Percentiles rank a stretch among this genome's conserved stretches.
Conservation (phyloP, 2,888 invertebrate species). For the Drosophila hawaiiensis region DNA sequence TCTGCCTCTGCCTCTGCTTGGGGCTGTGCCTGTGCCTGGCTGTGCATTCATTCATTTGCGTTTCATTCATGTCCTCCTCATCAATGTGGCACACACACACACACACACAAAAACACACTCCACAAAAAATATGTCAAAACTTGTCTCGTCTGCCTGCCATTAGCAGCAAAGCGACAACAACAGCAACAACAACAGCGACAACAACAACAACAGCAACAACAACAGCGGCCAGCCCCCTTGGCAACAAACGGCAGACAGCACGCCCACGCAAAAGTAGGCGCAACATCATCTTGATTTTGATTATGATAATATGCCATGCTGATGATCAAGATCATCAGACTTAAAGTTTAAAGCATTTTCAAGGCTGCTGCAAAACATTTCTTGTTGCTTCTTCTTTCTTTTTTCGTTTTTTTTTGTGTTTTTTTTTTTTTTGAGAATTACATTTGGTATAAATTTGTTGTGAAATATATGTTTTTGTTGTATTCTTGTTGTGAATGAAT, state of each 20-base stretch:
- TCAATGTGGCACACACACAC: conserved; percentile 54
- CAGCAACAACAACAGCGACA: conserved; percentile 28
- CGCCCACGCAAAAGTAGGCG: conserved; percentile 71
- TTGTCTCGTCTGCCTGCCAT: conserved; percentile 81
- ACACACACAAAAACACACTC: conserved; percentile 31
- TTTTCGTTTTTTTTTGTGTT: background rate
- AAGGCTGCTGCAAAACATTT: conserved; percentile 53
- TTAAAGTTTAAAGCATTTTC: conserved; percentile 41
- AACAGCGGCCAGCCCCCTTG: conserved; percentile 59
- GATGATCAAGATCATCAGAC: conserved; percentile 68
- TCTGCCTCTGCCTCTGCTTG: background rate
- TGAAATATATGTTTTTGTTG: background rate
- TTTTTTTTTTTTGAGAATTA: background rate
- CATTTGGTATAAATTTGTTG: background rate
- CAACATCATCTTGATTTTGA: conserved; percentile 67
- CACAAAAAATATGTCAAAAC: conserved; percentile 80
- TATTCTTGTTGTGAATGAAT: conserved; percentile 50
- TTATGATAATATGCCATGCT: conserved; percentile 46
- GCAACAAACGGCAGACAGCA: conserved; percentile 49
- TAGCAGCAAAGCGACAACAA: conserved; percentile 63
- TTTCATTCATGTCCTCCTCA: conserved; percentile 77
- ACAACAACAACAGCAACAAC: conserved; percentile 31
- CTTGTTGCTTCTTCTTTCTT: background rate
- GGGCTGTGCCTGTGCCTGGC: conserved; percentile 8
- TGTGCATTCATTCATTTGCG: conserved; percentile 73